Conservation (phyloP, 2,113 vertebrate genomes). For the Silurus asotus region DNA sequence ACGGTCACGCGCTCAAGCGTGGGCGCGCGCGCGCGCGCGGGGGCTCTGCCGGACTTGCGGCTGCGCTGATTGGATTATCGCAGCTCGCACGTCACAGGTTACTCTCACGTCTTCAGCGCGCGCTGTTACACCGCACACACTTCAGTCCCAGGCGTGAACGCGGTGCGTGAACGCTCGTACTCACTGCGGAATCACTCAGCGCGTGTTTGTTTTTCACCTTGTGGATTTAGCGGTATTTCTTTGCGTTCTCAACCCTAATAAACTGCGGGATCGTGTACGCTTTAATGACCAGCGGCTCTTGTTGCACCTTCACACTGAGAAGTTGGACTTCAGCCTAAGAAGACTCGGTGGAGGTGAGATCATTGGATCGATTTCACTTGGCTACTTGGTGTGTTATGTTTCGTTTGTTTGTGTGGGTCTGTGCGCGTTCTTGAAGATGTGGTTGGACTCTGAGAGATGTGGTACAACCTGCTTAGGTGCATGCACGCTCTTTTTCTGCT, state of each 20-base stretch:
- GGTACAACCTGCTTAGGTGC: background rate
- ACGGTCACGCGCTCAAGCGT: background rate
- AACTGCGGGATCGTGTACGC: background rate
- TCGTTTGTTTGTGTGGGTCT: background rate
- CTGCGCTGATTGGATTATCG: conserved; percentile 40
- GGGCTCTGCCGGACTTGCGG: background rate
- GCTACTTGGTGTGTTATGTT: background rate
- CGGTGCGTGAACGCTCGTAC: too few species aligned
- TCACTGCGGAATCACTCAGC: background rate
- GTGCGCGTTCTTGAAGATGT: background rate
- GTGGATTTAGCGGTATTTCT: background rate
- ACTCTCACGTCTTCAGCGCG: conserved; percentile 37
- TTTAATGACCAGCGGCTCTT: conserved; percentile 16
- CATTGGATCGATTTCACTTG: background rate
- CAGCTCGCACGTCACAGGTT: background rate
- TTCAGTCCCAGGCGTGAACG: background rate
- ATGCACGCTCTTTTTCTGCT: background rate
- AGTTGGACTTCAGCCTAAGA: conserved; percentile 20
- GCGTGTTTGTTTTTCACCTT: background rate
- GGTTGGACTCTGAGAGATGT: background rate
- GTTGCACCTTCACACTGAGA: conserved; percentile 9
- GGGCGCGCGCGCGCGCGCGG: background rate
- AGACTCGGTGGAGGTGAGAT: conserved; percentile 38
- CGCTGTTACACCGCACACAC: background rate
- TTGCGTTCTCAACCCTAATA: background rate